Base-by-base conservation (phyloP, 1,140 invertebrate genomes). In the Euwallacea similis region DNA sequence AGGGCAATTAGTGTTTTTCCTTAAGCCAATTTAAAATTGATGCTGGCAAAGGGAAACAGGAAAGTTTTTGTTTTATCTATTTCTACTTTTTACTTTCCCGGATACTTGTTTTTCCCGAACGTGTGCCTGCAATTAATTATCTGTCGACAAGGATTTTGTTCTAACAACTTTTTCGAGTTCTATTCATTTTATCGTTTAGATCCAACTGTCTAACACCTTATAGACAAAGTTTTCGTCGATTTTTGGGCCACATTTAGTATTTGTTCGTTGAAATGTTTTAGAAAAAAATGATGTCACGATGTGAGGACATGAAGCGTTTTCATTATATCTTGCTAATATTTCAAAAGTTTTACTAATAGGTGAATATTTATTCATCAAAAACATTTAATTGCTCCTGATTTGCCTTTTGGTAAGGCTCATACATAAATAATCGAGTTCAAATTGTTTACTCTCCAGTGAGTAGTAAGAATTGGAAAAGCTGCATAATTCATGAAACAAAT, bases 121-220 rank as follows among this genome's bases (percentile, higher is more conserved):
- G 66, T 75, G 74, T 75, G 69, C 58, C 70, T 71, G 70, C 74
- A 75, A 75, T 75, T 73, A 75, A 75, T 75, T 75, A 75, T 75
- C 74, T 75, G 70, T 75, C 74, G 70, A 71, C 74, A 64, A 66
- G 74, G 74, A 75, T 73, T 75, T 73, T 73, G 74, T 75, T 75
- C 67, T 47, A 61, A 67, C 62, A 75, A 75, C 66, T 73, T 75
- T 73, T 75, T 73, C 74, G 63, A 74, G 73, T 71, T 74, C 73
- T 74, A 74, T 74, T 67, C 73, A 71, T 74, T 74, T 74, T 71
- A 74, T 74, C 73, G 73, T 74, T 74, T 71, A 71, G 70, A 74
- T 74, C 59, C 60, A 71, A 74, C 69, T 74, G 73, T 67, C 73
- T 71, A 70, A 74, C 69, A 74, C 73, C 65, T 63, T 71, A 74